Evolutionary conservation across 64 coral and sea anemone genomes (phyloP).

Genomic region (Orbicella faveolata): DNA sequence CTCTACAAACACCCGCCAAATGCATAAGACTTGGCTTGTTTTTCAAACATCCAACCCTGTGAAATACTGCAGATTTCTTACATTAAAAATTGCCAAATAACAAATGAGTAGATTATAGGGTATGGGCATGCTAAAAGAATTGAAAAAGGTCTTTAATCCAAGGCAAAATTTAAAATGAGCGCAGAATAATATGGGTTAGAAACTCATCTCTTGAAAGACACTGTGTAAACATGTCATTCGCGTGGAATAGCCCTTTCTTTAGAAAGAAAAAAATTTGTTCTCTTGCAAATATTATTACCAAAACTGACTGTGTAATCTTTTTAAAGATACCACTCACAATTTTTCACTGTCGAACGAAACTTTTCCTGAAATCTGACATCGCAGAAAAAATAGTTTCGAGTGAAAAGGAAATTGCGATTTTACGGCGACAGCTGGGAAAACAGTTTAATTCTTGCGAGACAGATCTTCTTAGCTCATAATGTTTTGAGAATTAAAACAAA

Average conservation of each 20-base stretch:
- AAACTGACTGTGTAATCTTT: not conserved
- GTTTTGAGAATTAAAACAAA: conserved; percentile 27
- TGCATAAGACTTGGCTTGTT: not conserved
- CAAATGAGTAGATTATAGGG: not conserved
- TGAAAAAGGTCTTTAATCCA: conserved; percentile 1
- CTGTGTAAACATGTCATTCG: conserved; percentile 30
- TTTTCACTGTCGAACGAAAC: not conserved
- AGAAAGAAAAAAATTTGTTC: conserved; percentile 12
- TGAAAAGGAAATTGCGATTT: conserved; percentile 36
- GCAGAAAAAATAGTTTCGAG: not conserved
- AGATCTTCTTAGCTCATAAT: conserved; percentile 37
- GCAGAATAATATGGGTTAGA: not conserved
- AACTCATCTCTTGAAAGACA: not conserved
- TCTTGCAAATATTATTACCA: not conserved
- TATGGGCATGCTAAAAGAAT: not conserved
- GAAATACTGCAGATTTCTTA: not conserved
- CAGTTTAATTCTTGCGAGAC: conserved; percentile 23
- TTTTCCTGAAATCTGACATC: not conserved
- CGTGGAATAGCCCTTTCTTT: conserved; percentile 1
- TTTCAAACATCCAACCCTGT: not conserved
- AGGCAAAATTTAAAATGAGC: conserved; percentile 2
- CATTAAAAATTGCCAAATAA: not conserved
- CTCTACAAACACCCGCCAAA: conserved; percentile 6
- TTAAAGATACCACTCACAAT: not conserved
- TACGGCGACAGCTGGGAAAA: conserved; percentile 28